These are phyloP conservation scores for Catharus ustulatus DNA, from an alignment of 2,797 vertebrate genomes.

Conservation along the genomic window DNA sequence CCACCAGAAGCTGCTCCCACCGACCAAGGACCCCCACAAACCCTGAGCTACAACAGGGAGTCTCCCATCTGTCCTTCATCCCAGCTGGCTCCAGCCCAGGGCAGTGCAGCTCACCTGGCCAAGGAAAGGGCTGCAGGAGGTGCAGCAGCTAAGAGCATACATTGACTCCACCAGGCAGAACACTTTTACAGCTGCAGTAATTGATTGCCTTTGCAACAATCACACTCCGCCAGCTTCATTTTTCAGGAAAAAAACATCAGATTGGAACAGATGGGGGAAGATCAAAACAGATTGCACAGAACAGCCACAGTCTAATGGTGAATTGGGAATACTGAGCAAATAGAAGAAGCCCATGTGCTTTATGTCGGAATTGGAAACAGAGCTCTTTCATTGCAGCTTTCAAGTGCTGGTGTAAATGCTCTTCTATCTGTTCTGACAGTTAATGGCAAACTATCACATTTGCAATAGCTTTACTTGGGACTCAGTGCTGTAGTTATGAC, in stretches of 20 bases:
- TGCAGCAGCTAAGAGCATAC: too few relatives aligned
- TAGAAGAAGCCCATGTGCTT: neutral
- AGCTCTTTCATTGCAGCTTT: neutral
- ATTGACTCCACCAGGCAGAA: neutral
- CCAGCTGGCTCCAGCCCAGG: neutral
- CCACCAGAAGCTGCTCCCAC: neutral
- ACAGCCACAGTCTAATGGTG: constrained; percentile 1
- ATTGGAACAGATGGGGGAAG: constrained; percentile 53
- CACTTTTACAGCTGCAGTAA: constrained; percentile 18
- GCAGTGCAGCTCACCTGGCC: neutral
- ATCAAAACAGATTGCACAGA: constrained; percentile 59
- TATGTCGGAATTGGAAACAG: neutral
- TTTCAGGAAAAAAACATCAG: constrained; percentile 3
- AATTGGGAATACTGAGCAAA: constrained; percentile 45
- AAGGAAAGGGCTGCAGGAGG: neutral
- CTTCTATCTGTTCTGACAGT: neutral
- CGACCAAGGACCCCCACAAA: neutral
- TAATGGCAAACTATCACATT: neutral
- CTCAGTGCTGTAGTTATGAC: neutral
- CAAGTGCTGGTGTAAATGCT: neutral
- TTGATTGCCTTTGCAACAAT: constrained; percentile 41
- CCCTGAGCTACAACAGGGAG: neutral
- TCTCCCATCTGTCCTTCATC: neutral
- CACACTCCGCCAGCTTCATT: constrained; percentile 25
- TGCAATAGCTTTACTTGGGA: neutral